Evolutionary conservation across 2,797 vertebrate species (phyloP).

Genomic region (Emys orbicularis): DNA sequence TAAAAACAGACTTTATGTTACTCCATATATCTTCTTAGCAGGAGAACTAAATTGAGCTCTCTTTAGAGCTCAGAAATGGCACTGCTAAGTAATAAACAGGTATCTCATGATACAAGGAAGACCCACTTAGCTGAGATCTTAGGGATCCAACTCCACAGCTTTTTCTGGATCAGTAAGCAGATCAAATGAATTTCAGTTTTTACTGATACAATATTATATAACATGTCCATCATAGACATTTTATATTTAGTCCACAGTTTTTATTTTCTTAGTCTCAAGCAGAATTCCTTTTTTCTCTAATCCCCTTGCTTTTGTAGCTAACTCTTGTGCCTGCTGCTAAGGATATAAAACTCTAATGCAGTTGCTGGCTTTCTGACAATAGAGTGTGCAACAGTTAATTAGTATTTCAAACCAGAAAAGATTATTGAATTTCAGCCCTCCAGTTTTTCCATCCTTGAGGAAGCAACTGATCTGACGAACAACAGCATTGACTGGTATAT

Average conservation of each 20-base stretch:
- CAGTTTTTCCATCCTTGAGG: slow-evolving; percentile 13
- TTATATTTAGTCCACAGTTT: not conserved
- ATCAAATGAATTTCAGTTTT: not conserved
- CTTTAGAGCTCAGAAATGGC: not conserved
- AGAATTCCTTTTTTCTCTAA: not conserved
- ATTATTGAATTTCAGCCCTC: slow-evolving; percentile 35
- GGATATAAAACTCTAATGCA: not conserved
- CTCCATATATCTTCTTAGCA: not conserved
- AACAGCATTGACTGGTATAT: not conserved
- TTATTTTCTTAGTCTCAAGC: slow-evolving; percentile 18
- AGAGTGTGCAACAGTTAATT: slow-evolving; percentile 40
- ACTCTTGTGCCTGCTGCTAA: not conserved
- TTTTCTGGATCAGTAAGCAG: slow-evolving; percentile 18
- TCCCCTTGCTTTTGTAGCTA: slow-evolving; percentile 18
- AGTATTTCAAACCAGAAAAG: slow-evolving; percentile 31
- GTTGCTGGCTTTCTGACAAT: not conserved
- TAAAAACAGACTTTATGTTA: not conserved
- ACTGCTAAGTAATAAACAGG: not conserved
- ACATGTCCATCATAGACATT: slow-evolving; percentile 10
- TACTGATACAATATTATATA: not conserved
- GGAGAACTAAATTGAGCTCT: not conserved
- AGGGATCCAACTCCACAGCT: not conserved
- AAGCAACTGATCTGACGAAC: not conserved
- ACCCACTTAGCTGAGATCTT: not conserved
- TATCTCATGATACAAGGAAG: not conserved